Conservation (phyloP, 1,140 invertebrate species). For the Centruroides vittatus region DNA sequence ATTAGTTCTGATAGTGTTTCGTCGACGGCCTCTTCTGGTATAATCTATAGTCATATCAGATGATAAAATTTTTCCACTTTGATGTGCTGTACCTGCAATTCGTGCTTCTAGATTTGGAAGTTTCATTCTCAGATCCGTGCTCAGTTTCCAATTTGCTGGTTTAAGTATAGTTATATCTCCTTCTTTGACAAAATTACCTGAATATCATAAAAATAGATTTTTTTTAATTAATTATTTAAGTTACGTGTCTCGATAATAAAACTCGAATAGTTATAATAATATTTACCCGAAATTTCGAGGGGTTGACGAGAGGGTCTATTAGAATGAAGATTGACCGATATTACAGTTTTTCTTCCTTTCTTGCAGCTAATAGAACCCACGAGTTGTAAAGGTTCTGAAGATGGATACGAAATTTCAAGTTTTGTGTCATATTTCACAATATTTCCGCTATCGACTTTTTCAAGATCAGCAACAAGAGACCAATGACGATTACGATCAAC, state of each 20-base stretch:
- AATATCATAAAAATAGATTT: not conserved
- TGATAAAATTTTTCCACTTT: too few species aligned
- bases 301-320: not conserved
- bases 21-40: too few species aligned
- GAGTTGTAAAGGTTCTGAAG: not conserved
- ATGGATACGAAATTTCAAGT: not conserved
- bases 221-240: not conserved
- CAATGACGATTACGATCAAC: too few species aligned
- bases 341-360: slow-evolving; percentile 5
- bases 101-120: too few species aligned
- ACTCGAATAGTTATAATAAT: not conserved
- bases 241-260: not conserved
- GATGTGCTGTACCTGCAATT: too few species aligned
- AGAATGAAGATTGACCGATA: slow-evolving; percentile 7
- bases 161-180: not conserved
- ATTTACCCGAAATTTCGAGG: slow-evolving; percentile 8
- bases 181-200: slow-evolving; percentile 8
- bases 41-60: too few species aligned
- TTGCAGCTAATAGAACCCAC: slow-evolving; percentile 6
- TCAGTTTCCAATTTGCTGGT: too few species aligned
- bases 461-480: too few species aligned
- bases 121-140: too few species aligned
- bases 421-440: slow-evolving; percentile 9
- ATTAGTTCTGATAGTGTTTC: too few species aligned
- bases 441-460: not conserved